Base-by-base conservation (phyloP, 2,113 vertebrate genomes). In the Gallinago paraguaiae region DNA sequence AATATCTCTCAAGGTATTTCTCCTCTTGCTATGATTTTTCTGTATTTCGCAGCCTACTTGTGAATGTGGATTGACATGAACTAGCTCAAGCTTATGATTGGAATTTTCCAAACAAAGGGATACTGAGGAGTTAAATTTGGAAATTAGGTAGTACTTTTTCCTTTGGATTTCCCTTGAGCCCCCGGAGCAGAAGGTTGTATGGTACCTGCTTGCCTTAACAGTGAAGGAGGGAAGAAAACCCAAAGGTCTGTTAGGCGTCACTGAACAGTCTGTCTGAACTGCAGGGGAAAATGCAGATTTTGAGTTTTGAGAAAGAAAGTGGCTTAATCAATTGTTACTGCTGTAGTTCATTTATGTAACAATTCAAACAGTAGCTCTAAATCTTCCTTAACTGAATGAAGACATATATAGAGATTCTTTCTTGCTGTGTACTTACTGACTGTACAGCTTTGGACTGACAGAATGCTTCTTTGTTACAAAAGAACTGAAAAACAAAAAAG, bases 91-190 rank as follows among this genome's bases (percentile, higher is more conserved):
- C 23, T 81, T 91, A 31, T 71, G 69, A 68, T 20, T 84, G 68
- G 71, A 81, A 81, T 97, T 92, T 92, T 86, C 77, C 33, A 70
- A 74, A 74, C 12, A 70, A 82, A 92, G 67, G 43, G 64, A 28
- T 88, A 39, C 33, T 80, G 22, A 37, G 79, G 56, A 92, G n/a
- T 74, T 81, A 75, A 82, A 82, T 78, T 20, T 91, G 86, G 74
- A 86, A 84, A 76, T 68, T 33, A 63, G 45, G 43, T 72, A 68
- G 11, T 51, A 33, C 17, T 67, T 80, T 50, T 84, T 70, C 41
- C 15, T 56, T 79, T 3, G 7, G 19, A 67, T 91, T 95, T 91
- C 35, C 18, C 69, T 78, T 67, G 60, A 88, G 56, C 8, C 39
- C 15, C 2, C 1, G 37, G 77, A 84, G 39, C 56, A 81, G 59